Conservation (phyloP, 2,888 invertebrate genomes). For the Hydroisotoma schaefferi region DNA sequence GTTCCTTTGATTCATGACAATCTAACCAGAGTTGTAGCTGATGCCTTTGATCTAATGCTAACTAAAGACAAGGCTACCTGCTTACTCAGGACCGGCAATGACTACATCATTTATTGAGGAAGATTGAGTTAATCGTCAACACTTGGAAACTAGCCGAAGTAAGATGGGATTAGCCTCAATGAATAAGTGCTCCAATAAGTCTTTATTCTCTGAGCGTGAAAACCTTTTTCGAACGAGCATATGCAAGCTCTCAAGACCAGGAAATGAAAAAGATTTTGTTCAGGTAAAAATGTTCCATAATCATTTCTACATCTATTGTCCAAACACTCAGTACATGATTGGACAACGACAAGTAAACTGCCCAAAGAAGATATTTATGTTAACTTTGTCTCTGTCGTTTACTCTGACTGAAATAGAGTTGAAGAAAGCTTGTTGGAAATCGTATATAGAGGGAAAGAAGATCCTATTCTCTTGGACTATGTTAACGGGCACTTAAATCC, state of each 20-base stretch:
- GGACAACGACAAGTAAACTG: neutral
- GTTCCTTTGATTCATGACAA: conserved; percentile 18
- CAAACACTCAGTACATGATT: neutral
- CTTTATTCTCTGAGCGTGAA: neutral
- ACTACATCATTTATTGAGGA: conserved; percentile 18
- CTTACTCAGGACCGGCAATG: conserved; percentile 14
- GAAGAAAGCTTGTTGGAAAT: neutral
- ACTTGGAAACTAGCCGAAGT: neutral
- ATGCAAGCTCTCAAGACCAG: neutral
- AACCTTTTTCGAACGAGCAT: neutral
- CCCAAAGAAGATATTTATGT: neutral
- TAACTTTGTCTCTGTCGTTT: neutral
- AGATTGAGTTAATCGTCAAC: conserved; percentile 22
- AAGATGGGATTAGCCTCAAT: neutral
- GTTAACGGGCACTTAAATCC: neutral
- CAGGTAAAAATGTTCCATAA: neutral
- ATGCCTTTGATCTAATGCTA: conserved; percentile 22
- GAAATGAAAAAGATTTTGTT: neutral
- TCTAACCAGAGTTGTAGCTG: conserved; percentile 21
- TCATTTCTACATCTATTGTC: neutral
- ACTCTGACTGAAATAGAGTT: neutral
- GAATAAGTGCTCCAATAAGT: neutral
- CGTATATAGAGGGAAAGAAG: neutral
- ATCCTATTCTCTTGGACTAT: neutral
- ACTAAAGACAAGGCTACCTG: conserved; percentile 17